phyloP scores from a whole-genome alignment of 2,888 invertebrate species.

The Caenorhabditis sinica region DNA sequence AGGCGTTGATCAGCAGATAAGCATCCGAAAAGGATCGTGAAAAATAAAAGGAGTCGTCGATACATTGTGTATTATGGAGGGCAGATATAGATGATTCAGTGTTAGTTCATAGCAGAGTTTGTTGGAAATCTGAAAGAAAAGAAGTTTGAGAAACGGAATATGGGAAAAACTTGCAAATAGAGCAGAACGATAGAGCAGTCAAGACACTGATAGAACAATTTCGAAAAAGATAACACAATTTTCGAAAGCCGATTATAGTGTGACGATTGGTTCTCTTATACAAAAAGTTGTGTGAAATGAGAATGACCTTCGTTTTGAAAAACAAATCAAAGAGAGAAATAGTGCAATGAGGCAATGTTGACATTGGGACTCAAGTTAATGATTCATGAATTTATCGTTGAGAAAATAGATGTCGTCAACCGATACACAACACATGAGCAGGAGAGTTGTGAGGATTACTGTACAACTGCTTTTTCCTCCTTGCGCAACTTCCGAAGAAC shows the following conservation, averaged over 20 bases:
- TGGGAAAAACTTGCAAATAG: background rate
- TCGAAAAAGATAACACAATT: background rate
- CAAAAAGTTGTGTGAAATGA: background rate
- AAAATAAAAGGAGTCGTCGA: constrained; percentile 1
- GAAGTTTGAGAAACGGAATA: background rate
- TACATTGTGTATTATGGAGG: constrained; percentile 6
- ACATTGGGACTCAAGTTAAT: constrained; percentile 24
- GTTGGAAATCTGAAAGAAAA: constrained; percentile 2
- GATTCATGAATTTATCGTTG: constrained; percentile 25
- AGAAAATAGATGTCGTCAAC: background rate
- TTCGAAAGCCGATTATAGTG: constrained; percentile 1
- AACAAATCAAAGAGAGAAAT: constrained; percentile 7
- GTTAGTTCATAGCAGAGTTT: constrained; percentile 52
- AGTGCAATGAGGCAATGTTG: constrained; percentile 41
- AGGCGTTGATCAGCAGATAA: constrained; percentile 40
- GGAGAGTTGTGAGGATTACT: constrained; percentile 12
- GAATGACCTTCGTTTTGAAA: constrained; percentile 5
- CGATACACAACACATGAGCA: no score
- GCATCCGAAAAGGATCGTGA: constrained; percentile 11
- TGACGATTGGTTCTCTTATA: background rate
- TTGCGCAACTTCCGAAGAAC: constrained; percentile 24
- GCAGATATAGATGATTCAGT: background rate
- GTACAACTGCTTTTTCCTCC: constrained; percentile 14
- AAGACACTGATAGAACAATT: background rate
- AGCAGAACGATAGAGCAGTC: background rate